A percentile compares a stretch with the other conserved stretches of the same genome.
These are phyloP conservation scores for Ophion costatus DNA, from an alignment of 2,888 invertebrate species.

Conservation along the genomic window DNA sequence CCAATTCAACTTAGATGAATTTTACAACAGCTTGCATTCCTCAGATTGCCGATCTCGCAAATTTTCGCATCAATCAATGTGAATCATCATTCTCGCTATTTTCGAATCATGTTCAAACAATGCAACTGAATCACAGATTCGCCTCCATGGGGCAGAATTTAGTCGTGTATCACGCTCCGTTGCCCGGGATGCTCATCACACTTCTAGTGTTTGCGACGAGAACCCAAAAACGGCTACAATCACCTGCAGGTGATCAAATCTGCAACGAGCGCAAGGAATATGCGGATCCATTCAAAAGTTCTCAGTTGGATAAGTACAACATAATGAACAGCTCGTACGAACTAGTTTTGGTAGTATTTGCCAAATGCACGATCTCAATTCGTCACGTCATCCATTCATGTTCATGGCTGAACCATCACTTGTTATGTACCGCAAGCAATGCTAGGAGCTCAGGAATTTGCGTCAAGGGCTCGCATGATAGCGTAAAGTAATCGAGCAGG, in stretches of 20 bases:
- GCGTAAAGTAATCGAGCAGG: slow-evolving; percentile 76
- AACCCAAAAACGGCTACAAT: too few relatives aligned
- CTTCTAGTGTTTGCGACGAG: too few relatives aligned
- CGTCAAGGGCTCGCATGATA: slow-evolving; percentile 47
- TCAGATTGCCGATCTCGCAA: too few relatives aligned
- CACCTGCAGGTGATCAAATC: neutral
- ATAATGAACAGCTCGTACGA: neutral
- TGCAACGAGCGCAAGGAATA: neutral
- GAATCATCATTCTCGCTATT: too few relatives aligned
- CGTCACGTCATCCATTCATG: neutral
- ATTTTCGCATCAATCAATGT: too few relatives aligned
- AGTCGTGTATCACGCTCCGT: too few relatives aligned
- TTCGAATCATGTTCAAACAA: too few relatives aligned
- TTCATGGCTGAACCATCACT: neutral
- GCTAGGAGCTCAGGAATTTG: slow-evolving; percentile 13
- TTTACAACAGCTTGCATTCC: too few relatives aligned
- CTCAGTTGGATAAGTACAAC: neutral
- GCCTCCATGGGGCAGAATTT: too few relatives aligned
- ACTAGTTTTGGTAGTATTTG: slow-evolving; percentile 1
- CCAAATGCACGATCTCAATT: slow-evolving; percentile 12
- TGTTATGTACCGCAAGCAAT: neutral
- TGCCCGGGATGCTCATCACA: too few relatives aligned
- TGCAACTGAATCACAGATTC: too few relatives aligned
- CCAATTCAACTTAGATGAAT: too few relatives aligned
- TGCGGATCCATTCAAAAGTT: neutral